Evolutionary conservation across 2,113 vertebrate species (phyloP).

Genomic region (Phyllostomus hastatus): DNA sequence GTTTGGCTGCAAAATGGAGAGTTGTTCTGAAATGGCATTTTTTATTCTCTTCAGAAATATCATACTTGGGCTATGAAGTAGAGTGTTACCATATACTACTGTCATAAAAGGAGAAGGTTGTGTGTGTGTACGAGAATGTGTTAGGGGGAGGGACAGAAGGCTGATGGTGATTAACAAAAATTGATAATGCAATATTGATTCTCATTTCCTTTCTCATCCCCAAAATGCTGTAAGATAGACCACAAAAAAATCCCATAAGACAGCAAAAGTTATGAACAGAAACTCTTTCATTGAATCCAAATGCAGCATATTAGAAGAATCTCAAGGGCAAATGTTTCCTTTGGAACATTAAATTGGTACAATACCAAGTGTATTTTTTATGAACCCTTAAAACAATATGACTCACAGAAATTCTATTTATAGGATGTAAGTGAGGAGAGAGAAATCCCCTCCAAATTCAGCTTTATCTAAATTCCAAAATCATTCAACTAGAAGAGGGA

Average conservation of each 20-base stretch:
- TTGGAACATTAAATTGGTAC: slow-evolving; percentile 37
- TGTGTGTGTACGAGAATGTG: background rate
- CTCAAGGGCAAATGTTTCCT: slow-evolving; percentile 38
- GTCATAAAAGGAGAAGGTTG: background rate
- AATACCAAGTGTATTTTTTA: slow-evolving; percentile 1
- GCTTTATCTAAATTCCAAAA: slow-evolving; percentile 30
- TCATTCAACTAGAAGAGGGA: background rate
- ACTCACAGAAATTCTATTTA: slow-evolving; percentile 22
- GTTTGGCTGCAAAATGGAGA: slow-evolving; percentile 58
- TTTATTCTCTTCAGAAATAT: background rate
- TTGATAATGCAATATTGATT: slow-evolving; percentile 45
- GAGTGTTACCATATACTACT: background rate
- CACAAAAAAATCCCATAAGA: slow-evolving; percentile 27
- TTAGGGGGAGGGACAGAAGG: background rate
- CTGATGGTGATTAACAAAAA: slow-evolving; percentile 22
- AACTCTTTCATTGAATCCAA: slow-evolving; percentile 45
- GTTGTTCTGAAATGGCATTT: background rate
- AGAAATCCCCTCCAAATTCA: background rate
- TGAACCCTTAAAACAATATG: slow-evolving; percentile 27
- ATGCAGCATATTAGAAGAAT: background rate
- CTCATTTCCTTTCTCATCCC: slow-evolving; percentile 40
- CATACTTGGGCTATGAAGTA: background rate
- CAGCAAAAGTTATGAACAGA: slow-evolving; percentile 5
- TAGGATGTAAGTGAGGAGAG: background rate
- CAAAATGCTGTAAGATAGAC: slow-evolving; percentile 38